Evolutionary conservation across 2,888 invertebrate species (phyloP).

Genomic region (Agriotes lineatus): DNA sequence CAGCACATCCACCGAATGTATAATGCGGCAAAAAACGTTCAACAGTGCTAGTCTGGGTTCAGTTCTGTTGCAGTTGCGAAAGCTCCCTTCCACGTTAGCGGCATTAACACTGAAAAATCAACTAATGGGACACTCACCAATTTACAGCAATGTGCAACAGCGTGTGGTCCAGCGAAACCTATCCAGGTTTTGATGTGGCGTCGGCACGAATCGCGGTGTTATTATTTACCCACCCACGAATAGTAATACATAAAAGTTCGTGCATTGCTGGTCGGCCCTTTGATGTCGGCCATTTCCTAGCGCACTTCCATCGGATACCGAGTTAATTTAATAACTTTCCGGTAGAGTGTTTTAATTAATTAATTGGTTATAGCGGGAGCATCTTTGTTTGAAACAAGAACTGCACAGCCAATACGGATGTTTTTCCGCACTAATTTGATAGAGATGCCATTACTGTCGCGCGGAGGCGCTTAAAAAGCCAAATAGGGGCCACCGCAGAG

Average conservation of each 20-base stretch:
- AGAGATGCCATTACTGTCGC: neutral
- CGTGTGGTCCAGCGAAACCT: too few species aligned
- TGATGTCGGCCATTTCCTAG: conserved; percentile 34
- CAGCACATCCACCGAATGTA: too few species aligned
- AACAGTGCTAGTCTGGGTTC: too few species aligned
- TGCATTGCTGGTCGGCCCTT: conserved; percentile 7
- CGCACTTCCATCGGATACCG: conserved; percentile 33
- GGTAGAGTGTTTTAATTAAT: conserved; percentile 42
- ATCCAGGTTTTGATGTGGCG: neutral
- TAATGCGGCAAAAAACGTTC: too few species aligned
- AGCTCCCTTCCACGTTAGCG: too few species aligned
- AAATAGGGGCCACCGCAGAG: too few species aligned
- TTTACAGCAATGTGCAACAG: too few species aligned
- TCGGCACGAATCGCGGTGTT: neutral
- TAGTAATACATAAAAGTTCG: neutral
- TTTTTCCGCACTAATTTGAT: conserved; percentile 30
- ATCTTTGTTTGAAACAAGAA: conserved; percentile 33
- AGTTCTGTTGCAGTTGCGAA: too few species aligned
- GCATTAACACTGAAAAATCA: too few species aligned
- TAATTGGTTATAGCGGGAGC: conserved; percentile 37
- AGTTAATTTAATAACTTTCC: conserved; percentile 40
- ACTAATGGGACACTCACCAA: too few species aligned
- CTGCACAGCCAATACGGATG: conserved; percentile 21
- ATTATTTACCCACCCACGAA: conserved; percentile 1
- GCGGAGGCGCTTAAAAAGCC: neutral